Conservation (phyloP, 2,888 invertebrate species). For the Drosophila diplacantha region DNA sequence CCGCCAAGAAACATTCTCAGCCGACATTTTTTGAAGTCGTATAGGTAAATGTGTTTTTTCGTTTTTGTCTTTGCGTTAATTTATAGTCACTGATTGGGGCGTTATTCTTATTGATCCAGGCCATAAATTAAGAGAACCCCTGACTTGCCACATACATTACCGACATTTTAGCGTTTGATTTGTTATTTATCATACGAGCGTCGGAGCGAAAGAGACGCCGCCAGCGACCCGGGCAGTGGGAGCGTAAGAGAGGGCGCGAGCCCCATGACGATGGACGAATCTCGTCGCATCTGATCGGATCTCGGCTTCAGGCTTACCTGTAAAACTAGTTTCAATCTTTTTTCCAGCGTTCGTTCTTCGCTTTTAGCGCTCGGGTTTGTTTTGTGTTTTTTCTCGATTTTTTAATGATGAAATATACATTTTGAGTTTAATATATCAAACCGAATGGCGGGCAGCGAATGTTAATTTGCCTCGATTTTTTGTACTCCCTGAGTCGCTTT, state of each 20-base stretch:
- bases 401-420: constrained; percentile 74
- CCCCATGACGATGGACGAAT: constrained; percentile 49
- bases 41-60: constrained; percentile 34
- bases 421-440: constrained; percentile 74
- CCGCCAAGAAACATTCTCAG: constrained; percentile 61
- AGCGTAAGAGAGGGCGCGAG: constrained; percentile 23
- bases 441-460: constrained; percentile 64
- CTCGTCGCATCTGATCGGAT: constrained; percentile 50
- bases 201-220: constrained; percentile 29
- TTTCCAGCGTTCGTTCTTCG: constrained; percentile 49
- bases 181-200: constrained; percentile 71
- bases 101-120: constrained; percentile 75
- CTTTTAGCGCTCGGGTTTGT: constrained; percentile 38
- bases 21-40: constrained; percentile 55
- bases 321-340: constrained; percentile 67
- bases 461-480: constrained; percentile 61
- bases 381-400: constrained; percentile 47
- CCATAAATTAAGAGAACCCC: constrained; percentile 70
- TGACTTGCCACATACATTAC: constrained; percentile 73
- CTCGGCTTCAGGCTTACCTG: constrained; percentile 56
- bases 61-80: constrained; percentile 74
- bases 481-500: constrained; percentile 7
- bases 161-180: constrained; percentile 74
- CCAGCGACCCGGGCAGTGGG: not conserved
- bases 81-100: constrained; percentile 74